Conservation (phyloP, 2,113 vertebrate genomes). For the Oostethus manadensis region DNA sequence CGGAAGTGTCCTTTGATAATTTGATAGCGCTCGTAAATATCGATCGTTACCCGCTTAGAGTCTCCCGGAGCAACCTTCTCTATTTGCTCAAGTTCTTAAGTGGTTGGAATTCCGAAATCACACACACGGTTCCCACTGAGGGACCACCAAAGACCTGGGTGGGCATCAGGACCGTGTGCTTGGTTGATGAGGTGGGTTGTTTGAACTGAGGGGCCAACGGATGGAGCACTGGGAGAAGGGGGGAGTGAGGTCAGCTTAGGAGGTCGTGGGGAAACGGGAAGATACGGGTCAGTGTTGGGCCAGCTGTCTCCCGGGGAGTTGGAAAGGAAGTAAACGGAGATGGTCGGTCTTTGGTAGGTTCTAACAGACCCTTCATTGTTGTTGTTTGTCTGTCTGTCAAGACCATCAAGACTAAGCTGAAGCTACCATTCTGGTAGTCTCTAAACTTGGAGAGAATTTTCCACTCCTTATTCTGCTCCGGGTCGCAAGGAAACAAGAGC, state of each 20-base stretch:
- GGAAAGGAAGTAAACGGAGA: constrained; percentile 13
- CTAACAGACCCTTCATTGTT: not conserved
- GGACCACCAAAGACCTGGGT: constrained; percentile 44
- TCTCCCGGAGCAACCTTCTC: constrained; percentile 25
- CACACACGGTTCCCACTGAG: constrained; percentile 18
- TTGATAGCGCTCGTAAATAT: too few relatives aligned
- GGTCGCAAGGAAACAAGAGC: too few relatives aligned
- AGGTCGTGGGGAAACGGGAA: constrained; percentile 35
- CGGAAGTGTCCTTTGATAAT: too few relatives aligned
- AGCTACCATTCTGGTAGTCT: too few relatives aligned
- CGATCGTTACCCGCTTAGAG: too few relatives aligned
- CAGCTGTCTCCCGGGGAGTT: constrained; percentile 52
- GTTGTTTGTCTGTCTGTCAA: not conserved
- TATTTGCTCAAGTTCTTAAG: constrained; percentile 55
- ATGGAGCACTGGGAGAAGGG: constrained; percentile 9
- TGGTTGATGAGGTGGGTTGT: constrained; percentile 35
- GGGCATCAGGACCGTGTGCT: constrained; percentile 49
- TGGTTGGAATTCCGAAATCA: constrained; percentile 37
- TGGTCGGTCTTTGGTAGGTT: not conserved
- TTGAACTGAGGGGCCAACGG: constrained; percentile 32
- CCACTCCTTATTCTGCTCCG: too few relatives aligned
- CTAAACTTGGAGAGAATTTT: too few relatives aligned
- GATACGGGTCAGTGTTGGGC: constrained; percentile 59
- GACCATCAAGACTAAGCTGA: not conserved
- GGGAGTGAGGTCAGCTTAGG: constrained; percentile 39